Conservation (phyloP, 2,797 vertebrate species). For the Erithacus rubecula region DNA sequence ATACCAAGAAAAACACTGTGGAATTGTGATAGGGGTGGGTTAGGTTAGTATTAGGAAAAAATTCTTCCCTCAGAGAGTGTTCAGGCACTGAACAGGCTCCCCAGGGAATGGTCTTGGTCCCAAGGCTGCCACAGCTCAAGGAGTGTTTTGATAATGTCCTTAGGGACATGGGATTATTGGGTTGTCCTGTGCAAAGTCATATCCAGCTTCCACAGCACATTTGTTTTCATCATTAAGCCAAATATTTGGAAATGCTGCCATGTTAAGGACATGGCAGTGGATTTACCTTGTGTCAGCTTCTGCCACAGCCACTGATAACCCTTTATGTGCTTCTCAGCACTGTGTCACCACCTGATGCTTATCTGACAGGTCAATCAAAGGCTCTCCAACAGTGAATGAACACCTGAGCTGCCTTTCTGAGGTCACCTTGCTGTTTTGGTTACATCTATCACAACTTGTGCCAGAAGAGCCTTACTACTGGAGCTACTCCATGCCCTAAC, state of each 20-base stretch:
- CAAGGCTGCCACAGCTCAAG: neutral
- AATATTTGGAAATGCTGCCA: rapidly evolving
- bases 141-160: neutral
- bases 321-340: neutral
- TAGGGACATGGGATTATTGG: neutral
- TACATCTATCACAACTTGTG: neutral
- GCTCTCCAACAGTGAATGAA: neutral
- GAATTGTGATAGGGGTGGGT: neutral
- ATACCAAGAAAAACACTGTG: neutral
- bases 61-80: neutral
- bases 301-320: neutral
- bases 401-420: neutral
- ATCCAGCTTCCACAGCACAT: neutral
- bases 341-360: neutral
- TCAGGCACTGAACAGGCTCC: neutral
- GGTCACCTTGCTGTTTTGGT: neutral
- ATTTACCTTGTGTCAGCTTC: neutral
- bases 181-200: neutral
- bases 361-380: neutral
- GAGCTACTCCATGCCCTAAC: neutral
- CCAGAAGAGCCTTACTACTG: neutral
- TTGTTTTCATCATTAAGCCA: neutral
- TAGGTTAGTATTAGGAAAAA: neutral
- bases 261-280: neutral
- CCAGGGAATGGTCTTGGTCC: neutral